Percentiles rank a stretch among this genome's conserved stretches.
These are phyloP conservation scores for Porites rus DNA, from an alignment of 92 coral and sea anemone species.

Conservation along the genomic window DNA sequence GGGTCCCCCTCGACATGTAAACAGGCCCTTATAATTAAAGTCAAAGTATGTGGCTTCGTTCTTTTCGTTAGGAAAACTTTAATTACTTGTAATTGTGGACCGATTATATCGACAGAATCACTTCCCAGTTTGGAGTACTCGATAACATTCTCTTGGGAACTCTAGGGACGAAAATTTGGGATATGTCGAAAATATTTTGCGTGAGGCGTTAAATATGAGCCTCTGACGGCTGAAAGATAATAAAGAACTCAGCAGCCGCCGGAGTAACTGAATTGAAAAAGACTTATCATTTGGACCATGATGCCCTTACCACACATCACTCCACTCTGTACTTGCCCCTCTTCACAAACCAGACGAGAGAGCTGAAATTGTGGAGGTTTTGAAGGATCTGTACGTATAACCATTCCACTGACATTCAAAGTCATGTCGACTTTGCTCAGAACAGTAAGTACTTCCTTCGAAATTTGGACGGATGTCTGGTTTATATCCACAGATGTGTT, in stretches of 20 bases:
- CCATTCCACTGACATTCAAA: constrained; percentile 54
- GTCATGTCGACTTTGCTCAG: constrained; percentile 40
- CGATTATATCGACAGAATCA: too few species aligned
- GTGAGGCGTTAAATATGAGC: too few species aligned
- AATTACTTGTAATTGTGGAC: too few species aligned
- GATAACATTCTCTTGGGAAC: too few species aligned
- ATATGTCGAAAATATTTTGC: too few species aligned
- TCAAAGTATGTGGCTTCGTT: too few species aligned
- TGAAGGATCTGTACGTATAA: constrained; percentile 18
- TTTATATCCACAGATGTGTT: constrained; percentile 32
- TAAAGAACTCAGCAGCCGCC: not conserved
- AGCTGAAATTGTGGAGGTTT: constrained; percentile 32
- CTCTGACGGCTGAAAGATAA: not conserved
- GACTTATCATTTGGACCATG: not conserved
- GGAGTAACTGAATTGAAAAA: too few species aligned
- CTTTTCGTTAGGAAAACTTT: too few species aligned
- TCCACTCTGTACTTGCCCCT: constrained; percentile 62
- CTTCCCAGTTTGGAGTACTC: too few species aligned
- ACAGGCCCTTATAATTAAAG: too few species aligned
- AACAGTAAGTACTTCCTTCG: constrained; percentile 26
- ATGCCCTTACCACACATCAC: constrained; percentile 62
- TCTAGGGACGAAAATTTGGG: too few species aligned
- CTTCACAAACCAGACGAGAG: constrained; percentile 29
- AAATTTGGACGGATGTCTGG: constrained; percentile 28
- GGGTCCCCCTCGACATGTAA: too few species aligned